Percentiles rank a stretch among this genome's conserved stretches.
These are phyloP conservation scores for Cyaniris semiargus DNA, from an alignment of 2,888 invertebrate genomes.

Conservation along the genomic window DNA sequence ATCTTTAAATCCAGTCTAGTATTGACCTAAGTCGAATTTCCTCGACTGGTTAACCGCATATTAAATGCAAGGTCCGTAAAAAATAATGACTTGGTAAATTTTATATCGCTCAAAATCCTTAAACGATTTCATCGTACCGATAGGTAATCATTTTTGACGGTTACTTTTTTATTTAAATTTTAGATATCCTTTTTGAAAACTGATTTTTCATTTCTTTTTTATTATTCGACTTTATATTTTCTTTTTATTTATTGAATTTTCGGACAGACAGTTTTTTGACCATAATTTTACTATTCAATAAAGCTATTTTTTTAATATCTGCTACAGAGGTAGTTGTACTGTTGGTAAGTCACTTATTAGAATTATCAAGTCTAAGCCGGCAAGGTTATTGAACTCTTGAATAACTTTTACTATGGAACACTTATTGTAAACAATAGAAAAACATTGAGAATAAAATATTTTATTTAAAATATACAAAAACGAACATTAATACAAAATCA, in stretches of 20 bases:
- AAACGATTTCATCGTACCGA: not conserved
- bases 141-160: not conserved
- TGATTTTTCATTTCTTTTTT: too few species aligned
- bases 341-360: not conserved
- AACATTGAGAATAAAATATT: not conserved
- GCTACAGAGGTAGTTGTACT: not conserved
- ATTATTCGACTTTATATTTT: too few species aligned
- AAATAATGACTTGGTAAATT: not conserved
- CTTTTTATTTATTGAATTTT: too few species aligned
- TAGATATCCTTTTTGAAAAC: too few species aligned
- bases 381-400: not conserved
- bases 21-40: conserved; percentile 1
- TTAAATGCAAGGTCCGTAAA: not conserved
- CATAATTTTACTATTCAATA: too few species aligned
- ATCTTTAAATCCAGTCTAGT: not conserved
- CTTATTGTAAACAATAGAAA: not conserved
- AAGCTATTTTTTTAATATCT: too few species aligned
- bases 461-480: not conserved
- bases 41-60: not conserved
- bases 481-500: not conserved
- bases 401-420: not conserved
- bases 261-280: too few species aligned
- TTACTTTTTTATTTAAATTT: too few species aligned
- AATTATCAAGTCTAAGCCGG: not conserved
- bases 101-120: not conserved